These are phyloP conservation scores for Rhombomys opimus DNA, from an alignment of 2,113 vertebrate species.

Conservation along the genomic window DNA sequence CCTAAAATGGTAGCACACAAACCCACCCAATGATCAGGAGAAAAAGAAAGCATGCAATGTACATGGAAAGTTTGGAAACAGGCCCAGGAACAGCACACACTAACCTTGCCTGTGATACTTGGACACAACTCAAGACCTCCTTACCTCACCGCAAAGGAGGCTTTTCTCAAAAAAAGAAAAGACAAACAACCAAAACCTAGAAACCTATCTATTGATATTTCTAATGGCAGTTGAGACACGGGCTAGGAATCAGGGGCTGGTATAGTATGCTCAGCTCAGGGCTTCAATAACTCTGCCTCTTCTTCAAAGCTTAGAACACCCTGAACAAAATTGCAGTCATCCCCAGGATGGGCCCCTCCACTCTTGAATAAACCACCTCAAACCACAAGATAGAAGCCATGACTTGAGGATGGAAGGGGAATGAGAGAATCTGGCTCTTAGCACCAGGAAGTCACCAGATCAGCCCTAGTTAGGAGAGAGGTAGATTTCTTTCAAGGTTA, in stretches of 20 bases:
- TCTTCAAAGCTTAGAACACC: too few relatives aligned
- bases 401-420: not conserved
- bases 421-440: not conserved
- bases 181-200: too few relatives aligned
- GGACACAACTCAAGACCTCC: not conserved
- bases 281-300: not conserved
- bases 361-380: not conserved
- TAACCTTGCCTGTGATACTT: not conserved
- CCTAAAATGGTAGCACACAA: slow-evolving; percentile 50
- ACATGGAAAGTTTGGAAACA: not conserved
- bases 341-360: not conserved
- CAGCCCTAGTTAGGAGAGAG: not conserved
- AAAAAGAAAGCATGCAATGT: too few relatives aligned
- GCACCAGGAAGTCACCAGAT: not conserved
- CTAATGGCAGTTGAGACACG: not conserved
- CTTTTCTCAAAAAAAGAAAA: not conserved
- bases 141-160: not conserved
- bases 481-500: not conserved
- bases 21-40: not conserved
- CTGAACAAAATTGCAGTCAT: not conserved
- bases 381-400: not conserved
- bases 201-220: too few relatives aligned
- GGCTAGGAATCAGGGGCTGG: not conserved
- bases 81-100: not conserved
- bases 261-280: not conserved